Base-by-base conservation (phyloP, 2,797 vertebrate genomes). In the Mormyrops attenuatus region DNA sequence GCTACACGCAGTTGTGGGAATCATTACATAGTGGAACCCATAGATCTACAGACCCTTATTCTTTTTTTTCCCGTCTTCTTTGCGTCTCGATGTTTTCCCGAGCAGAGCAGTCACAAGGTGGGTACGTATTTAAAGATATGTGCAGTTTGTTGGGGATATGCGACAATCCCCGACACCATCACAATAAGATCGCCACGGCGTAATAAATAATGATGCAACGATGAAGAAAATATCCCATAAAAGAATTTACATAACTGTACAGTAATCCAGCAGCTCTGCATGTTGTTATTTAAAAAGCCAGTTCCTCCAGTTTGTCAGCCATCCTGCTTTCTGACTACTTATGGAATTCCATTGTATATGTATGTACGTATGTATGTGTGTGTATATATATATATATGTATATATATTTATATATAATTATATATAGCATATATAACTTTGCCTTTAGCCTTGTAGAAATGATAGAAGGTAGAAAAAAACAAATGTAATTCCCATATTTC, bases 151-250 rank as follows among this genome's bases (percentile, higher is more conserved):
- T 34, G 34, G 26, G 86, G 50, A 57, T 2, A 6, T 6, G 26
- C 1, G 8, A 38, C 4, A 4, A 20, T 34, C 86, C 86, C 86
- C 11, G 20, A 41, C 53, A 60, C 52, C 26, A 60, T 87, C 86
- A 60, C 52, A 38, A 60, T n/a, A 60, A 55, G 17, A 41, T 60
- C 52, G 60, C 86, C 53, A 47, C 49, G 9, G 47, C 77, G 41
- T n/a, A 47, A 52, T 87, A 87, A 57, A 87, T 57, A 55, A 57
- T 60, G 60, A 57, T 44, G 50, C 86, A 87, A 87, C 20, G n/a
- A 55, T 52, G 92, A 88, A 91, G 92, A 92, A 88, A 91, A 92
- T 91, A 93, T n/a, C 77, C 93, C 94, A 94, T 94, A 93, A 93
- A 93, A 94, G 91, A 89, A 82, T 82, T 82, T 82, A 82, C 77